Evolutionary conservation across 2,888 invertebrate genomes (phyloP).

Genomic region (Agrilus mali): DNA sequence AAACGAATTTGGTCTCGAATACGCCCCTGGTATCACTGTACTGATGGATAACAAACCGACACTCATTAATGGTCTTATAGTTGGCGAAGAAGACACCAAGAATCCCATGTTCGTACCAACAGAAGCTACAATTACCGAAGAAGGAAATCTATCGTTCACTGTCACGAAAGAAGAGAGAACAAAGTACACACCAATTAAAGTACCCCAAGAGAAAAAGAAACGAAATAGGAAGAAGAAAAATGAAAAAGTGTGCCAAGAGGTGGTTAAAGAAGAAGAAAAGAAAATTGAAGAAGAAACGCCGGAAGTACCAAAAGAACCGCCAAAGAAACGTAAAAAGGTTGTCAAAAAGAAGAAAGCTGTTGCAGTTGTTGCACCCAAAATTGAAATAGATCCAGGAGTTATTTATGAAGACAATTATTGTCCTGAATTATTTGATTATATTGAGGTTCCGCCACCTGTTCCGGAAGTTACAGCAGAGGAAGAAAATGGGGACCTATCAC

Average conservation of each 20-base stretch:
- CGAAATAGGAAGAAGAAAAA: slow-evolving; percentile 8
- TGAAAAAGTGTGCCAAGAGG: slow-evolving; percentile 15
- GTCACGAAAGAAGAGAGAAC: slow-evolving; percentile 28
- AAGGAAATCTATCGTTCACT: slow-evolving; percentile 32
- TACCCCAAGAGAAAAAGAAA: slow-evolving; percentile 17
- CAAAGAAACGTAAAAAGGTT: not conserved
- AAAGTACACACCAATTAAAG: slow-evolving; percentile 22
- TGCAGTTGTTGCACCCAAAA: not conserved
- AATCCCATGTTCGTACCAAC: slow-evolving; percentile 58
- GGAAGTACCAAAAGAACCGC: not conserved
- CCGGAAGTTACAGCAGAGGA: not conserved
- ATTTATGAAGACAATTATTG: too few species aligned
- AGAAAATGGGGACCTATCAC: not conserved
- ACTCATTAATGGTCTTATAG: slow-evolving; percentile 60
- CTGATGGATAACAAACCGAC: slow-evolving; percentile 53
- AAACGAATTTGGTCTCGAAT: slow-evolving; percentile 52
- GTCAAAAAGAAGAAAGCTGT: not conserved
- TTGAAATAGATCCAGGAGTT: not conserved
- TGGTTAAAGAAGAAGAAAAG: slow-evolving; percentile 9
- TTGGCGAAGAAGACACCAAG: slow-evolving; percentile 44
- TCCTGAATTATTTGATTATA: not conserved
- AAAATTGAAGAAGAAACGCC: slow-evolving; percentile 12
- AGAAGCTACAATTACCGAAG: slow-evolving; percentile 47
- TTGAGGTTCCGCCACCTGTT: not conserved
- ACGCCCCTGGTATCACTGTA: slow-evolving; percentile 62